Base-by-base conservation (phyloP, 1,140 invertebrate genomes). In the Cydia fagiglandana region DNA sequence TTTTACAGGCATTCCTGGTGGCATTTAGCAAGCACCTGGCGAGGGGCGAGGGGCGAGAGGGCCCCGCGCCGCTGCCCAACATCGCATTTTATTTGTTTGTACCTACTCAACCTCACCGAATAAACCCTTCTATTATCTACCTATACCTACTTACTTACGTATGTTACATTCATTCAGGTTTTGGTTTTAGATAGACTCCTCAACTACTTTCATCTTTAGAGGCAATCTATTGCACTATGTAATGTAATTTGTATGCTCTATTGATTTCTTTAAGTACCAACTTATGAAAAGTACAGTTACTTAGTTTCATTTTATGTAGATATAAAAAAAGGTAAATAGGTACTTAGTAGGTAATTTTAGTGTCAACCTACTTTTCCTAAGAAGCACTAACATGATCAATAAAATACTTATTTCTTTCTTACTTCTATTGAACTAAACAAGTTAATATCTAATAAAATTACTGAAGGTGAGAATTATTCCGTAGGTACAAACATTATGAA, bases 1-100 rank as follows among this genome's bases (percentile, higher is more conserved):
- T 70, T 70, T 70, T 70, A 70, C 66, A 70, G 34, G 38, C 66
- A 70, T 70, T 70, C 66, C 66, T 70, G 66, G 15, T 70, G 66
- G 66, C 66, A 70, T 70, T 70, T 70, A 70, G 30, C 66, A 17
- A 34, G 66, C 66, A 70, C 66, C 66, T 70, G 66, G 66, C 66
- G 66, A 41, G 30, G 24, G 66, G 30, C 61, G 61, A 28, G 61
- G 20, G 64, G 64, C 24, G 64, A 34, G 64, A 30, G 64, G 17
- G 64, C 28, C 64, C 38, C n/a, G 30, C 34, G 66, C 66, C 34
- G 66, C 34, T 34, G 15, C 28, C 64, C 66, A 61, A 61, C 56
- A 61, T 61, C 17, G 56, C 56, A 24, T 30, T 30, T 30, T 0
- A n/a, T n/a, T 34, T 34, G 0, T 61, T 61, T n/a, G 17, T 61